A percentile compares a stretch with the other conserved stretches of the same genome.
Conservation (phyloP, 2,888 invertebrate species). For the Ormyrus pomaceus region DNA sequence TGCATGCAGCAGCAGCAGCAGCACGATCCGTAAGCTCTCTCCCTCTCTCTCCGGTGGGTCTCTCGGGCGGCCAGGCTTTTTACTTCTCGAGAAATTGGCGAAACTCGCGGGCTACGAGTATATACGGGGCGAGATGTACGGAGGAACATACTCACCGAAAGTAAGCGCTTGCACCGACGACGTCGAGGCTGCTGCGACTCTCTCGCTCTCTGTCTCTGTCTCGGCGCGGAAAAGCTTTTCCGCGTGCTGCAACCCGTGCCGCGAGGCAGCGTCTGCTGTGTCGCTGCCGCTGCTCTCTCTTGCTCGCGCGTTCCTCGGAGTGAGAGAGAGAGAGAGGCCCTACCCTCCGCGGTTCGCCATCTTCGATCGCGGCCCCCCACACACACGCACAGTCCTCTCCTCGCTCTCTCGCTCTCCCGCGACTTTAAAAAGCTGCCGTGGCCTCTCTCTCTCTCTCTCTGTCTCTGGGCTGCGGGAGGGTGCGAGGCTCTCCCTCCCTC, state of each 20-base stretch:
- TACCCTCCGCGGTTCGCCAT: constrained; percentile 46
- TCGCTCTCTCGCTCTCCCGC: constrained; percentile 17
- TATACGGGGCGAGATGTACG: too few relatives aligned
- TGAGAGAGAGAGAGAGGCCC: background rate
- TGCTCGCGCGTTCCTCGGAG: background rate
- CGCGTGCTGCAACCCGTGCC: background rate
- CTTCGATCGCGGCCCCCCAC: constrained; percentile 33
- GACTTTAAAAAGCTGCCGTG: constrained; percentile 43
- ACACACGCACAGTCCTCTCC: constrained; percentile 4
- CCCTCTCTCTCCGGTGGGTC: too few relatives aligned
- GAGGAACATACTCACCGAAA: too few relatives aligned
- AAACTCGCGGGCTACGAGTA: too few relatives aligned
- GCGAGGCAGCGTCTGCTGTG: background rate
- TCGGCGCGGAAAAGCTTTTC: constrained; percentile 4
- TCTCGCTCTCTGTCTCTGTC: background rate
- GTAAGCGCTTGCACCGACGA: too few relatives aligned
- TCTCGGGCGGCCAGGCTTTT: too few relatives aligned
- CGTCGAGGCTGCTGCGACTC: background rate
- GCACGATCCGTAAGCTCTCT: too few relatives aligned
- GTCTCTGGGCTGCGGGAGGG: background rate
- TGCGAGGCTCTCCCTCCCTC: background rate
- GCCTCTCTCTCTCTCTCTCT: constrained; percentile 13
- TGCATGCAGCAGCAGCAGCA: too few relatives aligned
- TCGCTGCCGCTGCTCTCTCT: background rate
- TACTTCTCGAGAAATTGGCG: too few relatives aligned